Evolutionary conservation across 2,113 vertebrate species (phyloP).

Genomic region (Daboia siamensis): DNA sequence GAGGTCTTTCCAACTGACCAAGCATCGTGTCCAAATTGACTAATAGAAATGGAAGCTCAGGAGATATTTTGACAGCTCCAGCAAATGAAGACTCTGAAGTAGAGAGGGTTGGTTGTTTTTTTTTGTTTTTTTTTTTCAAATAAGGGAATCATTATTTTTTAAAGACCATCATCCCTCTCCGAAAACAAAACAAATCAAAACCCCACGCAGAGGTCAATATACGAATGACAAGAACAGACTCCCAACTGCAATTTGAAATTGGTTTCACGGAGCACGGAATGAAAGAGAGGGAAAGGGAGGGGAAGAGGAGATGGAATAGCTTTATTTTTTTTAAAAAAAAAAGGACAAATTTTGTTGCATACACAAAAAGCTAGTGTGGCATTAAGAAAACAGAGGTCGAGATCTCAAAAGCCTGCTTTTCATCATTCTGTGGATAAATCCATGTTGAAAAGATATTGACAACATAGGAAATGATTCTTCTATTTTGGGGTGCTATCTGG

Average conservation of each 20-base stretch:
- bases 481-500: not conserved
- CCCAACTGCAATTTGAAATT: not conserved
- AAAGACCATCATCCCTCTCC: slow-evolving; percentile 2
- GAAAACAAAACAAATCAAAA: not conserved
- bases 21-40: slow-evolving; percentile 46
- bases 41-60: slow-evolving; percentile 55
- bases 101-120: slow-evolving; percentile 15
- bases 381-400: slow-evolving; percentile 16
- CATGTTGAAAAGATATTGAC: slow-evolving; percentile 15
- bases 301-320: not conserved
- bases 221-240: too few species aligned
- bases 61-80: slow-evolving; percentile 53
- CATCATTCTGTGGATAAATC: not conserved
- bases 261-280: slow-evolving; percentile 39
- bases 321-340: not conserved
- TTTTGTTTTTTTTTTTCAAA: slow-evolving; percentile 6
- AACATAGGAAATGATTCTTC: not conserved
- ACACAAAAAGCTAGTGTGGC: not conserved
- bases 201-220: accelerated
- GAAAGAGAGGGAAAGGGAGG: not conserved
- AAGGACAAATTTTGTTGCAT: not conserved
- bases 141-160: slow-evolving; percentile 15
- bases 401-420: not conserved
- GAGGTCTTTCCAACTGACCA: slow-evolving; percentile 47
- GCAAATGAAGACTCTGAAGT: slow-evolving; percentile 29